Percentiles rank a stretch among this genome's conserved stretches.
Conservation (phyloP, 2,888 invertebrate species). For the Brenthis daphne region DNA sequence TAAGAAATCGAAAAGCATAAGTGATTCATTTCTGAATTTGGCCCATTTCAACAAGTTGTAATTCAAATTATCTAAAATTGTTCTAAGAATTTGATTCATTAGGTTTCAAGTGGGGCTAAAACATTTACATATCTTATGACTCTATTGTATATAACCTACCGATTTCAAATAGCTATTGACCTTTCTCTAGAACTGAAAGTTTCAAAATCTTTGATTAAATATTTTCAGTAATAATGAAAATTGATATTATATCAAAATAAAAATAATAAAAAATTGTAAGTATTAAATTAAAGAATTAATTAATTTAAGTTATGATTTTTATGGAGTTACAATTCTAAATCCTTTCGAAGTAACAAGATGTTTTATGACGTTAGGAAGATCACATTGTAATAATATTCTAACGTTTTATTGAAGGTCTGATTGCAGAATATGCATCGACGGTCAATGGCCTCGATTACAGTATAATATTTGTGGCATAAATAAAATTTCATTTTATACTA, state of each 20-base stretch:
- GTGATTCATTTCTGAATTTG: constrained; percentile 14
- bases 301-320: neutral
- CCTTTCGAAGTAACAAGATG: neutral
- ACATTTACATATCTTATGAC: no score
- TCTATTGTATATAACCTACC: no score
- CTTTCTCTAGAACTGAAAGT: no score
- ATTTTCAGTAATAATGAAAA: no score
- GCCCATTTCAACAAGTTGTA: constrained; percentile 8
- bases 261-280: no score
- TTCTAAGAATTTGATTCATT: neutral
- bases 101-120: no score
- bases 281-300: no score
- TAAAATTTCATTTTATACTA: constrained; percentile 2
- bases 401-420: constrained; percentile 13
- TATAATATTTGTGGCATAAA: constrained; percentile 5
- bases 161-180: no score
- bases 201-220: no score
- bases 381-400: constrained; percentile 4
- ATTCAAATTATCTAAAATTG: constrained; percentile 25
- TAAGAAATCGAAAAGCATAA: constrained; percentile 1
- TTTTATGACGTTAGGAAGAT: neutral
- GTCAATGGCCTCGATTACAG: constrained; percentile 17
- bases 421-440: constrained; percentile 20
- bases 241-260: no score
- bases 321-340: neutral